Base-by-base conservation (phyloP, 2,888 invertebrate species). In the Xylota sylvarum region DNA sequence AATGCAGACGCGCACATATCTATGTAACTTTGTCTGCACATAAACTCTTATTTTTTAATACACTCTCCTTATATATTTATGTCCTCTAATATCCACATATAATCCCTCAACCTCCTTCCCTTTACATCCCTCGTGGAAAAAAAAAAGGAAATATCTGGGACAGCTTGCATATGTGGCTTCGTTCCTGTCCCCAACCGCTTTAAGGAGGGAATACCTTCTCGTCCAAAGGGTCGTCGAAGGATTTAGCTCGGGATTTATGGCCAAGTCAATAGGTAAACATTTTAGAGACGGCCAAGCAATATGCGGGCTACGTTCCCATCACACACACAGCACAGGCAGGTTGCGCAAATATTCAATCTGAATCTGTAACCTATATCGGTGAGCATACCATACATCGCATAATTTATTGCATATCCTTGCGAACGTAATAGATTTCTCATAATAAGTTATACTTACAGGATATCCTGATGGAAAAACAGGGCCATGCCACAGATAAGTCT, bases 41-140 rank as follows among this genome's bases (percentile, higher is more conserved):
- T 80, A 80, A 80, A 85, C 65, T 85, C 80, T 58, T 52, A 76
- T 80, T 85, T 85, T 85, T 85, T 85, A 85, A 85, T 80, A 80
- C 85, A 70, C 74, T 80, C 70, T 58, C 64, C 35, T 58, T 56
- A 70, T 30, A 46, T 80, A 76, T 84, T 84, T 84, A 80, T 80
- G 74, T 43, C 64, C 55, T 64, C 55, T 76, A 56, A 67, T 67
- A 76, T 67, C 65, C 64, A 48, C 37, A 58, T 56, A 67, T 67
- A 67, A 50, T 76, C 65, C 74, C 58, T 67, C 35, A 56, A 30
- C 43, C 52, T 17, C 40, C 43, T 7, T 14, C 62, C 37, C 9
- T 2, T n/a, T n/a, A n/a, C n/a, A n/a, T n/a, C n/a, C n/a, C n/a
- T n/a, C n/a, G n/a, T 10, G 14, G 17, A 30, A 5, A 23, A 30